Percentiles rank a stretch among this genome's conserved stretches.
phyloP scores from a whole-genome alignment of 2,113 vertebrate genomes.

The Oreochromis tanganicae region DNA sequence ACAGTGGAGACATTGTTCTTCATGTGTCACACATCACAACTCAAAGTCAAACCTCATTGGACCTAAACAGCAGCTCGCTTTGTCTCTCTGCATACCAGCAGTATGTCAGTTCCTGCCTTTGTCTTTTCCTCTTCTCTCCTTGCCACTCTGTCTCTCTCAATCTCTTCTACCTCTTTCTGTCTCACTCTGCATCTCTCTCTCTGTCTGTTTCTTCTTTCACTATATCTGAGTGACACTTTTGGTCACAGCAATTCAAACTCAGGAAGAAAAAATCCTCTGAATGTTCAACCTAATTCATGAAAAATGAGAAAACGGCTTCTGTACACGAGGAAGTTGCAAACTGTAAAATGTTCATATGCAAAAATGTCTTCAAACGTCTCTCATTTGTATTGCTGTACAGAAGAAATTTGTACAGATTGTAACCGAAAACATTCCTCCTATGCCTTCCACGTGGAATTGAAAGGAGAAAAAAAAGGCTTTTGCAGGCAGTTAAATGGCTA shows the following conservation, averaged over 20 bases:
- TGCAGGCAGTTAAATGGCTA: conserved; percentile 71
- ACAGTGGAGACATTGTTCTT: conserved; percentile 80
- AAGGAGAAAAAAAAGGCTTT: conserved; percentile 64
- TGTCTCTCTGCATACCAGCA: conserved; percentile 57
- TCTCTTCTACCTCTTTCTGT: conserved; percentile 42
- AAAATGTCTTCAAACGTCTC: conserved; percentile 84
- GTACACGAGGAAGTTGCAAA: conserved; percentile 85
- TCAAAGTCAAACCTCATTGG: conserved; percentile 83
- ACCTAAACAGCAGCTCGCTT: conserved; percentile 73
- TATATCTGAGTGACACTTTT: conserved; percentile 78
- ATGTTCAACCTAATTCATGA: conserved; percentile 95
- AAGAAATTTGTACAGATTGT: conserved; percentile 83
- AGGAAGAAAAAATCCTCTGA: conserved; percentile 92
- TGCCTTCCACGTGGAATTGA: conserved; percentile 82
- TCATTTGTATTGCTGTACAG: conserved; percentile 86
- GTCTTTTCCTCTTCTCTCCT: conserved; percentile 27
- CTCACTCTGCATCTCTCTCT: conserved; percentile 53
- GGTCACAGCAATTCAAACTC: conserved; percentile 98
- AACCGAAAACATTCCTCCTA: conserved; percentile 90
- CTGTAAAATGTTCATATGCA: conserved; percentile 97
- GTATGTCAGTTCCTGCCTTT: conserved; percentile 63
- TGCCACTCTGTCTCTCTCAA: conserved; percentile 55
- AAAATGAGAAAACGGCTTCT: conserved; percentile 86
- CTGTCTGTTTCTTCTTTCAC: conserved; percentile 10
- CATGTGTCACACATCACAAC: conserved; percentile 69